Base-by-base conservation (phyloP, 2,888 invertebrate species). In the Polyploca ridens region DNA sequence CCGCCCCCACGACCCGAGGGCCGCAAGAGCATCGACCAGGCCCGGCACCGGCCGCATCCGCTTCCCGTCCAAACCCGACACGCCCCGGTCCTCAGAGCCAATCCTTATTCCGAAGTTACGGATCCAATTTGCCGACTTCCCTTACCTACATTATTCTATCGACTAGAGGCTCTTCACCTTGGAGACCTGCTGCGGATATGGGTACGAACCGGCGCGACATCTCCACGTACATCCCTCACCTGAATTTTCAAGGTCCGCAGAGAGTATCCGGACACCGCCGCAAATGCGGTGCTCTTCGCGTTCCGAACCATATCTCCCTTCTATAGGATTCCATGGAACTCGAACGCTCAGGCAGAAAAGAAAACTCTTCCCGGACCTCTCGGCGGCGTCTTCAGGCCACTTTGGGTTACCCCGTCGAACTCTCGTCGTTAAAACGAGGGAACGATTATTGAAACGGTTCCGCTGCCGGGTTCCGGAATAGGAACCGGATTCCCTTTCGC, bases 151-250 rank as follows among this genome's bases (percentile, higher is more conserved):
- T 96, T 95, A 94, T 91, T 95, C 82, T 83, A 83, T 82, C 80
- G 94, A 95, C 95, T 94, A 95, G 95, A 95, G 95, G 95, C 95
- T 95, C 91, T 93, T 95, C 91, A 95, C 95, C 96, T 96, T 95
- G 96, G 96, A 96, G 95, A 96, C 96, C 96, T 96, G 96, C 95
- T 96, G 96, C 95, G 95, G 96, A 95, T 96, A 95, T 95, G 94
- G 95, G 95, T 96, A 96, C 95, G 95, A 94, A 79, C 80, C 85
- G 80, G 84, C 83, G 84, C 81, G 84, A 87, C 78, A 81, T 81
- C 77, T 88, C 79, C 79, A 81, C 73, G 84, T 86, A 79, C 78
- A 82, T 83, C 81, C 83, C 78, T 79, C 81, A 80, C 84, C 83
- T 84, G 79, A 84, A 84, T 85, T 85, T 86, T 86, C 84, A 86